Evolutionary conservation across 2,113 vertebrate species (phyloP).

Genomic region (Rhabdornis inornatus): DNA sequence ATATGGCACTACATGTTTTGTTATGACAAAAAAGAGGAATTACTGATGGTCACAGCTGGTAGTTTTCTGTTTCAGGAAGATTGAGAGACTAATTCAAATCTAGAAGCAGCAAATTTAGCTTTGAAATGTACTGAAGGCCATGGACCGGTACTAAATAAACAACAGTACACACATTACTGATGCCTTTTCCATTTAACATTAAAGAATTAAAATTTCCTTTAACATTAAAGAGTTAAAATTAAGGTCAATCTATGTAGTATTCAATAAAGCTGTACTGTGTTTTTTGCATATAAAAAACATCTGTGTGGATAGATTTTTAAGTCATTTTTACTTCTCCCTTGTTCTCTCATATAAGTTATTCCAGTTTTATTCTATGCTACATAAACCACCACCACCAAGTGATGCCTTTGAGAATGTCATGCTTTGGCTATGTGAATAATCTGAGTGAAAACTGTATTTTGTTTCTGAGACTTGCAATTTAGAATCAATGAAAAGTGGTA

Average conservation of each 20-base stretch:
- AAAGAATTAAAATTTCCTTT: background rate
- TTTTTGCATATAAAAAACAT: background rate
- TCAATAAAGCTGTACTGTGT: background rate
- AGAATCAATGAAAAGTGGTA: background rate
- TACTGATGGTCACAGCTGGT: slow-evolving; percentile 6
- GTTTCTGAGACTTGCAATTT: background rate
- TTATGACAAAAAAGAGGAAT: slow-evolving; percentile 15
- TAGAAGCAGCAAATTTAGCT: background rate
- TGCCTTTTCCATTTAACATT: background rate
- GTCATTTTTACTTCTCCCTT: background rate
- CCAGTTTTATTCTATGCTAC: background rate
- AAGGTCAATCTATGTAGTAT: background rate
- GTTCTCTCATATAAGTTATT: background rate
- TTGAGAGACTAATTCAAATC: background rate
- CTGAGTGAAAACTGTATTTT: background rate
- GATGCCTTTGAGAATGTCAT: background rate
- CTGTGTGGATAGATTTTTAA: background rate
- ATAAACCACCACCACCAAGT: background rate
- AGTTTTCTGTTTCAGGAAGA: slow-evolving; percentile 8
- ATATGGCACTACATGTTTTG: background rate
- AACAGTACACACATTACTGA: background rate
- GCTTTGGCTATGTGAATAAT: background rate
- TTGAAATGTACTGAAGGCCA: background rate
- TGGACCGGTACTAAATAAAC: background rate
- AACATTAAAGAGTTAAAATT: background rate